Percentiles rank a stretch among this genome's conserved stretches.
Conservation (phyloP, 1,140 invertebrate species). For the Orius laevigatus region DNA sequence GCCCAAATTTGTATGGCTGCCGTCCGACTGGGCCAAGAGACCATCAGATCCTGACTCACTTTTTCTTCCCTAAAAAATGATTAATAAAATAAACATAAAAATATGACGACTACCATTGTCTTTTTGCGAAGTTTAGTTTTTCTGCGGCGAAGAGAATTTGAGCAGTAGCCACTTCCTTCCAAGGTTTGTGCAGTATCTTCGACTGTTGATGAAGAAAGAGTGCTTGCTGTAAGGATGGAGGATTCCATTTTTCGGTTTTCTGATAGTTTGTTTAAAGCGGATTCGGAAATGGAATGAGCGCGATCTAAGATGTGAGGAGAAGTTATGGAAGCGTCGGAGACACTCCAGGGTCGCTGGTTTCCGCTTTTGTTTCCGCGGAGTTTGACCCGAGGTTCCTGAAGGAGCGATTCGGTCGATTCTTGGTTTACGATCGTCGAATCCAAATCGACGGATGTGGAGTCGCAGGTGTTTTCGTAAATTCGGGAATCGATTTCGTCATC, state of each 20-base stretch:
- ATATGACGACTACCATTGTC: conserved; percentile 28
- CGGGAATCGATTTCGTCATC: conserved; percentile 45
- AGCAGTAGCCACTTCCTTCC: conserved; percentile 31
- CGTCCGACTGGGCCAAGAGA: conserved; percentile 19
- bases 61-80: conserved; percentile 33
- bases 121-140: conserved; percentile 48
- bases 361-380: conserved; percentile 31
- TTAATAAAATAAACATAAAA: too few species aligned
- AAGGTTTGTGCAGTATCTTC: conserved; percentile 33
- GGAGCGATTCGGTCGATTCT: conserved; percentile 4
- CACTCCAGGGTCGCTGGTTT: conserved; percentile 55
- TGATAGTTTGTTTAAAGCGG: conserved; percentile 55
- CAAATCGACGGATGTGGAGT: conserved; percentile 21
- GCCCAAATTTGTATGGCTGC: conserved; percentile 5
- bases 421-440: conserved; percentile 23
- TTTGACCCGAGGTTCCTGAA: too few species aligned
- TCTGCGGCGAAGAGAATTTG: conserved; percentile 42
- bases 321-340: conserved; percentile 57
- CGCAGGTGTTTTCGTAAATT: conserved; percentile 33
- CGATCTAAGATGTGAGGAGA: conserved; percentile 30
- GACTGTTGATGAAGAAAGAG: conserved; percentile 34
- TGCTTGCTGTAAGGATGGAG: conserved; percentile 20
- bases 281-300: conserved; percentile 66
- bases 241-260: conserved; percentile 18
- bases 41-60: conserved; percentile 42